Base-by-base conservation (phyloP, 2,888 invertebrate species). In the Cheilosia variabilis region DNA sequence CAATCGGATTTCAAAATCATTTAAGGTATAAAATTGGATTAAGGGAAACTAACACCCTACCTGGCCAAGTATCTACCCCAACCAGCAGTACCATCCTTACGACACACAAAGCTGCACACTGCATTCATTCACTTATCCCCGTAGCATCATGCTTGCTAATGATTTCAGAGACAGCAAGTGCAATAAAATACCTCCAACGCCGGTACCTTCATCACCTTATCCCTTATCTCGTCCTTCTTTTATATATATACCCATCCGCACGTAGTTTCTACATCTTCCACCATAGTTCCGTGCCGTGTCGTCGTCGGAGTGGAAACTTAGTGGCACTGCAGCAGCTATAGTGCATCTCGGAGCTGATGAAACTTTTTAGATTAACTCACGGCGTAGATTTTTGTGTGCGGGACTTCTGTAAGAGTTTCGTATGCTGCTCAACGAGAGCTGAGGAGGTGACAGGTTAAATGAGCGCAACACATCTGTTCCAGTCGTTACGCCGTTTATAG, bases 21-120 rank as follows among this genome's bases (percentile, higher is more conserved):
- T 86, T 86, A 81, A 76, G 81, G 81, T 62, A 80, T 86, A 86
- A 86, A 86, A 86, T 86, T 86, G 86, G 81, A 86, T 86, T 86
- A 77, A 72, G 73, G 69, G 31, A 37, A 65, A 69, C 75, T 63
- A 65, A 62, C 72, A 53, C 45, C 69, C 52, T 53, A 17, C 69
- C 52, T 17, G 9, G 34, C 7, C 19, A 24, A 15, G 37, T 17
- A 15, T 13, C n/a, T 15, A 31, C 15, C 24, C 17, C 53, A n/a
- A 27, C 55, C 37, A 65, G 10, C 41, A 43, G 31, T 47, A 43
- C 47, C 58, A 73, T 19, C 60, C 75, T 62, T 43, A 73, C 34
- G 63, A 57, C 57, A 65, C 66, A 75, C 57, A 72, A 45, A 52
- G 62, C 5, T 24, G 43, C 43, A 47, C 66, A 52, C 37, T 66